Percentiles rank a stretch among this genome's conserved stretches.
Evolutionary conservation across 2,888 invertebrate genomes (phyloP).

Genomic region (Sinotaia quadrata): DNA sequence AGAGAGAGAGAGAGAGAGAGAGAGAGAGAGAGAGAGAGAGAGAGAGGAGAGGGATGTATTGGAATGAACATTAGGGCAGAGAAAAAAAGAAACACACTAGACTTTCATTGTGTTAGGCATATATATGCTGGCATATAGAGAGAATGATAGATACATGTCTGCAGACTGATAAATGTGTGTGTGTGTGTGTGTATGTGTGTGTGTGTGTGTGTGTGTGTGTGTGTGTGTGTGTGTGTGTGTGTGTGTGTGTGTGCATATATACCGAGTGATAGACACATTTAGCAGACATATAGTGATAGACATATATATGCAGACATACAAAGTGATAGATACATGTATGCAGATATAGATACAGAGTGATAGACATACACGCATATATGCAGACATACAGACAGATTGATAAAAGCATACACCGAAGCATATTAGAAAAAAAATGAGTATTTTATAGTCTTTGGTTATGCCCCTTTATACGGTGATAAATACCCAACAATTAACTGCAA

Average conservation of each 20-base stretch:
- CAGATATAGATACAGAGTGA: no score
- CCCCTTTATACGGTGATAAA: no score
- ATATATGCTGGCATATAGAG: neutral
- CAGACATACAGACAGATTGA: no score
- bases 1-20: neutral
- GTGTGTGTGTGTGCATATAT: constrained; percentile 1
- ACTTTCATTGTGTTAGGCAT: neutral
- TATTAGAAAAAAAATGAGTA: no score
- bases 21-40: constrained; percentile 11
- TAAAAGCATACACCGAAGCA: no score
- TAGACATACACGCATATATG: no score
- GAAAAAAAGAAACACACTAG: neutral
- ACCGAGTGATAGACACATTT: no score
- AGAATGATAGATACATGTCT: neutral
- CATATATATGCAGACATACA: no score
- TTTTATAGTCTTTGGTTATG: no score
- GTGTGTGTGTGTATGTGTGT: constrained; percentile 19
- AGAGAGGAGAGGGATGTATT: neutral
- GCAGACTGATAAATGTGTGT: neutral
- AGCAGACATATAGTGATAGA: no score
- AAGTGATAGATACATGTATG: no score
- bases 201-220: constrained; percentile 17
- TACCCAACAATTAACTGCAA: no score
- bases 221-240: constrained; percentile 16
- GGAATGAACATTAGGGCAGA: neutral